Percentiles rank a stretch among this genome's conserved stretches.
Conservation (phyloP, 2,888 invertebrate genomes). For the Xanthorhoe spadicearia region DNA sequence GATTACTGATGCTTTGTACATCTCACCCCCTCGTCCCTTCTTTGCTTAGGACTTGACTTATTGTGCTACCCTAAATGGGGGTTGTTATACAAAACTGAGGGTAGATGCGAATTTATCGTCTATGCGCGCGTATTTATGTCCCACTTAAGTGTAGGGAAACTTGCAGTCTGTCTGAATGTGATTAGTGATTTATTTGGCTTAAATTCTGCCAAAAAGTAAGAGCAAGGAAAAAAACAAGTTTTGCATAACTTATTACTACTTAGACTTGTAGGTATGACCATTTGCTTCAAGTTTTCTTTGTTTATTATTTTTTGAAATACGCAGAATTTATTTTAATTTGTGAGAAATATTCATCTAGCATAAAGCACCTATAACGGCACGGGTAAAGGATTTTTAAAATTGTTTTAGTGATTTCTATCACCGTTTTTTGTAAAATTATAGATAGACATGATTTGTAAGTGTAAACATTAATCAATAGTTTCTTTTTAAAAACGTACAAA, state of each 20-base stretch:
- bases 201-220: background rate
- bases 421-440: too few relatives aligned
- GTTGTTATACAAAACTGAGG: conserved; percentile 62
- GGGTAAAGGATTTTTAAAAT: too few relatives aligned
- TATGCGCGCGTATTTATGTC: conserved; percentile 65
- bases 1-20: conserved; percentile 30
- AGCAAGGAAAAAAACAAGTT: background rate
- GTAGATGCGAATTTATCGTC: conserved; percentile 70
- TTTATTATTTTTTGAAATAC: too few relatives aligned
- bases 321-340: too few relatives aligned
- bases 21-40: conserved; percentile 49
- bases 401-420: too few relatives aligned
- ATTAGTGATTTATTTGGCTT: conserved; percentile 19
- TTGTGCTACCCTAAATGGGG: conserved; percentile 57
- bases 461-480: too few relatives aligned
- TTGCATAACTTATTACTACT: background rate
- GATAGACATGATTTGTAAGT: too few relatives aligned
- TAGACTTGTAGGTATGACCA: too few relatives aligned
- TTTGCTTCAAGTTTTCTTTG: too few relatives aligned
- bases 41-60: conserved; percentile 72
- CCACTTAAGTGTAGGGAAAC: conserved; percentile 53
- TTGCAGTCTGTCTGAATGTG: conserved; percentile 17
- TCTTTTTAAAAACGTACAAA: too few relatives aligned
- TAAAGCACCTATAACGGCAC: too few relatives aligned
- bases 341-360: too few relatives aligned